Percentiles rank a stretch among this genome's conserved stretches.
Evolutionary conservation across 2,888 invertebrate species (phyloP).

Genomic region (Oscheius sp.): DNA sequence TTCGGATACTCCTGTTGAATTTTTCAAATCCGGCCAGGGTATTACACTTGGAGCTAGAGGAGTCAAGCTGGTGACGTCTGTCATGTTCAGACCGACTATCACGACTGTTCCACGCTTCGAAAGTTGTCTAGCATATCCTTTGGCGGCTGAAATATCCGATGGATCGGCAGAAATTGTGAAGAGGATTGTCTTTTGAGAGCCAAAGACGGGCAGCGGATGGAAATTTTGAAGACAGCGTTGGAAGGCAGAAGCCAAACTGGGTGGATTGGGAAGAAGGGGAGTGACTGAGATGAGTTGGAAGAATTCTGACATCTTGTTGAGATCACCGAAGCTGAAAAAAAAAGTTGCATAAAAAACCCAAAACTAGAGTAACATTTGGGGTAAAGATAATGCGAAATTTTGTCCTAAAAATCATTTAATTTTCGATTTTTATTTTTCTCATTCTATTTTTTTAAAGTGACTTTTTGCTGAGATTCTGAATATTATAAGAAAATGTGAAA

Average conservation of each 20-base stretch:
- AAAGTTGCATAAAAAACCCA: neutral
- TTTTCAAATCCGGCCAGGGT: conserved; percentile 23
- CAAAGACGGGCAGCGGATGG: conserved; percentile 1
- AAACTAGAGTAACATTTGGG: neutral
- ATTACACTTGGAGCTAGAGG: conserved; percentile 1
- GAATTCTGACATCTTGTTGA: conserved; percentile 6
- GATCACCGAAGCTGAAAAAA: conserved; percentile 16
- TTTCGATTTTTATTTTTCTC: no score
- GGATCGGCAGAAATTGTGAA: conserved; percentile 11
- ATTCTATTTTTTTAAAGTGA: no score
- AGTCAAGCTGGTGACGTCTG: neutral
- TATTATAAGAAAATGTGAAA: neutral
- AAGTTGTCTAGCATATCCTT: neutral
- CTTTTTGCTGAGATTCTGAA: no score
- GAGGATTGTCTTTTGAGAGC: conserved; percentile 4
- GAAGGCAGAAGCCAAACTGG: conserved; percentile 22
- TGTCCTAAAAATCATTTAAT: no score
- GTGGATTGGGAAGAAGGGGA: neutral
- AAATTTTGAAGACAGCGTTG: neutral
- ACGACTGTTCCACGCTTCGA: conserved; percentile 1
- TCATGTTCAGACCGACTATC: conserved; percentile 18
- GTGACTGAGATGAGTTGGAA: neutral
- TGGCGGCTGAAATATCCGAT: neutral
- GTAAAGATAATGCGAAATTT: no score
- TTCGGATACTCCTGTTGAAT: conserved; percentile 15